Evolutionary conservation across 53 echinoderm and acorn worm genomes (phyloP), one percentile per base, ranked within the genome.

Genomic region (Paracentrotus lividus): DNA sequence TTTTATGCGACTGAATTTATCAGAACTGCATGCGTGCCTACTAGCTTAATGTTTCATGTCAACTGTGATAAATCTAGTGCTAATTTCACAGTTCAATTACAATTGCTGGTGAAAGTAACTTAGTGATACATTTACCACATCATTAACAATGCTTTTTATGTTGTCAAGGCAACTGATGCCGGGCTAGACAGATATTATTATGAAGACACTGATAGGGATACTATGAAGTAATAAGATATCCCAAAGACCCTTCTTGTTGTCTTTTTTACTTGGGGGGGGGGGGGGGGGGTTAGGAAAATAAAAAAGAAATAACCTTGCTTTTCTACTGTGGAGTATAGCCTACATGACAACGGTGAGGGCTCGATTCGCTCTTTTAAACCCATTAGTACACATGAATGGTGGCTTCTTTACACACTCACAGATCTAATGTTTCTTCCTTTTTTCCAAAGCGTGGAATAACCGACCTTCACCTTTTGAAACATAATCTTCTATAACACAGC

Each of bases 91-190:
- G 49, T 81, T 81, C 47, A 76, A 42, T 42, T 20, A 42, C 76
- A 76, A 18, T 76, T 10, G 76, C 76, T 42, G 42, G 76, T 76
- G 23, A 76, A 40, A 76, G 20, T 76, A 18, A 64, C n/a, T n/a
- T n/a, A 31, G 26, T 64, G 64, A 64, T 29, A 64, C 27, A 64
- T 64, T 31, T 8, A 3, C 57, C 57, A 64, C 29, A 13, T 64
- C 64, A 64, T 64, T 64, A 64, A 31, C 64, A 29, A 29, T 24
- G 23, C 59, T 64, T 29, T 64, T 27, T 64, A 64, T n/a, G 76
- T 76, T 7, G 36, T 76, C 76, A 76, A 20, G 76, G 76, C 76
- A 76, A 76, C 76, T 76, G 64, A 64, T 64, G 64, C 31, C 26
- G 31, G 64, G 64, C 64, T 31, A 29, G 64, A 64, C 27, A 64